Percentiles rank a stretch among this genome's conserved stretches.
Evolutionary conservation across 2,113 vertebrate genomes (phyloP).

Genomic region (Corythornis cristatus): DNA sequence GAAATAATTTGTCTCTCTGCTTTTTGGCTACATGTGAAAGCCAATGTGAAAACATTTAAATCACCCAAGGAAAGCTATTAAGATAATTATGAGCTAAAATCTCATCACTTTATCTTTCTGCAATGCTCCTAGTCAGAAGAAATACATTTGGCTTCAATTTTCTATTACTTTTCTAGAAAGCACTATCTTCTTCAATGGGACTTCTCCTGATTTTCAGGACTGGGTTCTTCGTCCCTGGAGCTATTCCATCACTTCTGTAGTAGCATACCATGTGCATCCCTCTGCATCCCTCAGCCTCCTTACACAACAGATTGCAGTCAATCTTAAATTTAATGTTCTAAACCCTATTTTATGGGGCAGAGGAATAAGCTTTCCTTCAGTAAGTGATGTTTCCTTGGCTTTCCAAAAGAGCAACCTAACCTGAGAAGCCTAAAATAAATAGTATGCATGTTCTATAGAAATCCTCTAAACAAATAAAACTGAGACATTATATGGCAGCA

Average conservation of each 20-base stretch:
- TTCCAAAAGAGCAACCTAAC: constrained; percentile 29
- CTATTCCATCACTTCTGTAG: not conserved
- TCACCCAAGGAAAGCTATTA: not conserved
- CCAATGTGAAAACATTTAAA: not conserved
- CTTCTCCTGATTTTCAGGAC: not conserved
- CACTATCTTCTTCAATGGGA: not conserved
- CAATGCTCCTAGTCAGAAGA: not conserved
- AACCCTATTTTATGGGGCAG: not conserved
- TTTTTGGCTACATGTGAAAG: not conserved
- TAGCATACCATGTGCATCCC: not conserved
- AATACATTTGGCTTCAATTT: not conserved
- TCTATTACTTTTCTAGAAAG: not conserved
- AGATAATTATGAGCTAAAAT: not conserved
- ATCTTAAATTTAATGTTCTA: constrained; percentile 28
- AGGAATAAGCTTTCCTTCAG: constrained; percentile 28
- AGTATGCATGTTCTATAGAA: constrained; percentile 31
- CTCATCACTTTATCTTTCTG: not conserved
- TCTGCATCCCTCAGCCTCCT: not conserved
- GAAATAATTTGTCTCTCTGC: not conserved
- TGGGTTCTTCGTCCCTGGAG: not conserved
- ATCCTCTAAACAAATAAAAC: constrained; percentile 58
- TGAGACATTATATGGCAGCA: constrained; percentile 31
- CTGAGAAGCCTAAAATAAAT: constrained; percentile 34
- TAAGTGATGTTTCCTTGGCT: constrained; percentile 4
- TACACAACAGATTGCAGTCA: constrained; percentile 6